Evolutionary conservation across 2,113 vertebrate species (phyloP).

Genomic region (Pollachius pollachius): DNA sequence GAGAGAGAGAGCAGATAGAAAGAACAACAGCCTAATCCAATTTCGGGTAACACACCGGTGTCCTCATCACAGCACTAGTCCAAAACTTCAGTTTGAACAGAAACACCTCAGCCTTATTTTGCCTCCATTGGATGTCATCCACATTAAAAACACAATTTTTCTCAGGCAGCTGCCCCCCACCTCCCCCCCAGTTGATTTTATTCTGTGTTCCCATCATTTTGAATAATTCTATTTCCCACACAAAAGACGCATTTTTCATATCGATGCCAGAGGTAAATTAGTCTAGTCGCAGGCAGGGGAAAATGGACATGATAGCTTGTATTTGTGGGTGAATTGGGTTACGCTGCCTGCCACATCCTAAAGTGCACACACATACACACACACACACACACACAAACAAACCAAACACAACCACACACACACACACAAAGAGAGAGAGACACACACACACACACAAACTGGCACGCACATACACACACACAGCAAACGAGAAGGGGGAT

Average conservation of each 20-base stretch:
- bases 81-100: background rate
- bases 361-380: slow-evolving; percentile 23
- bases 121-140: slow-evolving; percentile 20
- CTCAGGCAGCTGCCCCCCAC: slow-evolving; percentile 14
- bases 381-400: background rate
- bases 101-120: slow-evolving; percentile 5
- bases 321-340: slow-evolving; percentile 62
- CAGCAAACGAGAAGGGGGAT: background rate
- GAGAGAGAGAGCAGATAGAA: background rate
- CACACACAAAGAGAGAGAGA: background rate
- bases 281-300: slow-evolving; percentile 49
- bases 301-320: slow-evolving; percentile 63
- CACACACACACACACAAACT: background rate
- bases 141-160: slow-evolving; percentile 3
- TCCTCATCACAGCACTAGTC: background rate
- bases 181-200: slow-evolving; percentile 41
- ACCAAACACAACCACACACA: background rate
- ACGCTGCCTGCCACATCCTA: slow-evolving; percentile 55
- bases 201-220: slow-evolving; percentile 50
- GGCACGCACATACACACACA: background rate
- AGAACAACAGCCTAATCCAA: too few relatives aligned
- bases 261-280: slow-evolving; percentile 55
- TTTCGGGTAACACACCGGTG: background rate
- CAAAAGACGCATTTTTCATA: slow-evolving; percentile 58
- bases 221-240: slow-evolving; percentile 60